These are phyloP conservation scores for Drosophila pallidifrons DNA, from an alignment of 1,140 invertebrate species.

Conservation along the genomic window DNA sequence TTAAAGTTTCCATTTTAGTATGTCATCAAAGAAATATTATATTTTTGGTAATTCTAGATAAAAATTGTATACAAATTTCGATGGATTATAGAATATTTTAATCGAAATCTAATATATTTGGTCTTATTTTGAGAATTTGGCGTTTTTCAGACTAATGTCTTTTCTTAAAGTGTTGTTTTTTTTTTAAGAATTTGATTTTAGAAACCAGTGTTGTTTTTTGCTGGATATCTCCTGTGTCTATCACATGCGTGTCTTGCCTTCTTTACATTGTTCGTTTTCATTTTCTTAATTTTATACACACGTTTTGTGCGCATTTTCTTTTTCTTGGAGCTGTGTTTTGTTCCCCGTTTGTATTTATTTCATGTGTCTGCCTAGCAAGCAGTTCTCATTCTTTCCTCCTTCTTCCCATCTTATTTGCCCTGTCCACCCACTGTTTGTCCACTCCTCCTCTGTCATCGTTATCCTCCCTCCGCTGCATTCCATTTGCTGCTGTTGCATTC, in stretches of 20 bases:
- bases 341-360: constrained; percentile 71
- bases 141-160: no score
- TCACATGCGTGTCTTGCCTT: no score
- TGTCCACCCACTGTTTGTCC: no score
- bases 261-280: constrained; percentile 49
- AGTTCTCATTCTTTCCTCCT: not conserved
- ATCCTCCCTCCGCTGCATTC: not conserved
- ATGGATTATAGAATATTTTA: no score
- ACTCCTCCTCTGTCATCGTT: no score
- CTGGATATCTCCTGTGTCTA: not conserved
- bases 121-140: no score
- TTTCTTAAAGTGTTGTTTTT: no score
- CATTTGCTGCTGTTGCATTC: constrained; percentile 6
- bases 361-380: constrained; percentile 31
- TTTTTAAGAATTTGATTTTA: not conserved
- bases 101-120: no score
- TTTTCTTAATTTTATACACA: constrained; percentile 81
- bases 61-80: no score
- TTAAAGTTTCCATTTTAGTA: no score
- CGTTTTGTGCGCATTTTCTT: constrained; percentile 65
- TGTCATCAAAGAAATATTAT: no score
- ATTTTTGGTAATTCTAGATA: no score
- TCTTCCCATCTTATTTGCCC: not conserved
- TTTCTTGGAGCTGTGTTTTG: constrained; percentile 57
- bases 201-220: not conserved